Conservation (phyloP, 1,140 invertebrate species). For the Megathymus violae region DNA sequence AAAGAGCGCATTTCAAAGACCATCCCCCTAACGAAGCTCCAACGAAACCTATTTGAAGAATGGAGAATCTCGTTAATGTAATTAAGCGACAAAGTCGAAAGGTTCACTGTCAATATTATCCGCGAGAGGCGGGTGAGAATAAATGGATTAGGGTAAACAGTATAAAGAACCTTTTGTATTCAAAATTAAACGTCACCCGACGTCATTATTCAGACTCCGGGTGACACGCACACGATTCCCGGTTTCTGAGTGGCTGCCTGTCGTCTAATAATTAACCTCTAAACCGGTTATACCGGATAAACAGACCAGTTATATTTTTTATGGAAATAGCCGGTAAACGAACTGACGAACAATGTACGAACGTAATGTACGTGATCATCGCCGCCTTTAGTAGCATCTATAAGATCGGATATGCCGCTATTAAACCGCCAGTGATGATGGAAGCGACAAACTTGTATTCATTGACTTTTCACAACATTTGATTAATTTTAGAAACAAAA, state of each 20-base stretch:
- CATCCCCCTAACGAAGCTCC: slow-evolving; percentile 22
- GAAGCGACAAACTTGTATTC: no score
- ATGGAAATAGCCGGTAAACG: neutral
- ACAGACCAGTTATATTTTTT: no score
- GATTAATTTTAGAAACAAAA: no score
- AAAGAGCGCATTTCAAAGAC: slow-evolving; percentile 15
- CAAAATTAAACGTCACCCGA: slow-evolving; percentile 79
- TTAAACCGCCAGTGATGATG: no score
- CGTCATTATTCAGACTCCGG: slow-evolving; percentile 75
- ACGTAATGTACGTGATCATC: no score
- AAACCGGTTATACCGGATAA: no score
- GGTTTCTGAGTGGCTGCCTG: slow-evolving; percentile 4
- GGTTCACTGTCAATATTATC: slow-evolving; percentile 70
- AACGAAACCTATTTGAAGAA: slow-evolving; percentile 15
- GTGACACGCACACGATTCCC: slow-evolving; percentile 51
- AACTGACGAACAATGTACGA: no score
- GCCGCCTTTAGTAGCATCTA: no score
- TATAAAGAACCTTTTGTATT: slow-evolving; percentile 80
- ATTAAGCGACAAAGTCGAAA: slow-evolving; percentile 69
- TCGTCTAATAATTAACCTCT: neutral
- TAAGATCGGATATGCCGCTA: no score
- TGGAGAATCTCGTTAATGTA: slow-evolving; percentile 54
- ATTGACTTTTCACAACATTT: no score
- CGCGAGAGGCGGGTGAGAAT: slow-evolving; percentile 46
- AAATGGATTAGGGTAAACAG: slow-evolving; percentile 80